Conservation (phyloP, 92 coral and sea anemone species). For the Epizoanthus illoricatus region DNA sequence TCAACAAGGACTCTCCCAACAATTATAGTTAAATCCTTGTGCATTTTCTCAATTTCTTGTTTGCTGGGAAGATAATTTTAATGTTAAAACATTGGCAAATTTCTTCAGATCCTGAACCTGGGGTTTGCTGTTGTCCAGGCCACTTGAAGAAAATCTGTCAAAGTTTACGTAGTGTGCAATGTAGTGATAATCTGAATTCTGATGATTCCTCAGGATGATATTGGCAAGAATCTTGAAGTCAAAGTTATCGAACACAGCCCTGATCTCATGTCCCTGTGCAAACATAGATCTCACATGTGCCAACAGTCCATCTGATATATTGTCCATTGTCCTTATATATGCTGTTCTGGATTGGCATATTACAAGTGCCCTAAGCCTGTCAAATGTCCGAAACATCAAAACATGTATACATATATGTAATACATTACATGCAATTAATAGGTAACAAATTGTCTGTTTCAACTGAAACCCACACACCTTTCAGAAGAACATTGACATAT, state of each 20-base stretch:
- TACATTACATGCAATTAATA: no score
- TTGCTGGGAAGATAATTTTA: constrained; percentile 42
- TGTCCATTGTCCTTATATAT: neutral
- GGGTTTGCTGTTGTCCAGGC: constrained; percentile 47
- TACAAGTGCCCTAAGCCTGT: constrained; percentile 14
- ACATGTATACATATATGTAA: no score
- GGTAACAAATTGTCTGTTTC: no score
- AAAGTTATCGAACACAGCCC: neutral
- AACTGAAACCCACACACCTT: no score
- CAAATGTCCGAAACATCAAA: neutral
- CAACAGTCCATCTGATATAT: no score
- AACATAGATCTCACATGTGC: no score
- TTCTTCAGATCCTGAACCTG: constrained; percentile 35
- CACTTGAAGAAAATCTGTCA: constrained; percentile 44
- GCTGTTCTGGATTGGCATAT: neutral
- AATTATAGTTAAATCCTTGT: constrained; percentile 40
- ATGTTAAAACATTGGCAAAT: constrained; percentile 39
- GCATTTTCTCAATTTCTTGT: constrained; percentile 31
- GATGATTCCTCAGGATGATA: neutral
- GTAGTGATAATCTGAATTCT: constrained; percentile 65
- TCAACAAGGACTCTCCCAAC: no score
- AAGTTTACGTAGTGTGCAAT: constrained; percentile 54
- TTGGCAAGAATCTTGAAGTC: neutral
- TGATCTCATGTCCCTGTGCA: neutral
- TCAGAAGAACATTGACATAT: no score